These are phyloP conservation scores for Heteromurus nitidus DNA, from an alignment of 2,888 invertebrate species.

Conservation along the genomic window DNA sequence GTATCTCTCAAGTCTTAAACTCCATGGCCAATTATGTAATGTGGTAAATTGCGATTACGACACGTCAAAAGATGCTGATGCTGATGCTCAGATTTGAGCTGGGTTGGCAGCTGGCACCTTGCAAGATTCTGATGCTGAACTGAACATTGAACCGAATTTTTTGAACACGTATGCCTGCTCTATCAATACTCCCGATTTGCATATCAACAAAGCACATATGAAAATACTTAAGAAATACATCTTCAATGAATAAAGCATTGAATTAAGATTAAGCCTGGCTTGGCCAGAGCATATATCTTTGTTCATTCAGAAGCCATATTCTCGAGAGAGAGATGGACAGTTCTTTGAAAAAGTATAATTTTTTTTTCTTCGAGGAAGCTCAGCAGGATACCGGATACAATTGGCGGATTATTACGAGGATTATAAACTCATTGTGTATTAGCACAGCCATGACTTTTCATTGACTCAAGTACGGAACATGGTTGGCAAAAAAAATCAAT, in stretches of 20 bases:
- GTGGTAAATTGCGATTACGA: too few species aligned
- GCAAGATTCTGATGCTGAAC: not conserved
- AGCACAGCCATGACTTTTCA: slow-evolving; percentile 9
- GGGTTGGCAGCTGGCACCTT: not conserved
- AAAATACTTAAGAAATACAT: not conserved
- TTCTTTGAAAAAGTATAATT: too few species aligned
- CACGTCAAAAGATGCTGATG: too few species aligned
- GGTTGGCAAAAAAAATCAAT: too few species aligned
- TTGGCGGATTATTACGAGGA: slow-evolving; percentile 51
- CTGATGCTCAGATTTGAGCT: slow-evolving; percentile 18
- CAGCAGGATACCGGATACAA: slow-evolving; percentile 59
- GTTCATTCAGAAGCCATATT: slow-evolving; percentile 15
- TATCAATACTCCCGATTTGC: not conserved
- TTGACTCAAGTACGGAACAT: too few species aligned
- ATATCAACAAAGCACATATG: not conserved
- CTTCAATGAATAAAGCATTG: not conserved
- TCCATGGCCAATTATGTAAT: too few species aligned
- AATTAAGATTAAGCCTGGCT: not conserved
- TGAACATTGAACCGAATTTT: not conserved
- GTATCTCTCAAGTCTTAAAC: not conserved
- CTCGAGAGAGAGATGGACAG: slow-evolving; percentile 44
- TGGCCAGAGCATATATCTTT: not conserved
- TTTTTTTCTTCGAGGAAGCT: slow-evolving; percentile 55
- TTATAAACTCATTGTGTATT: slow-evolving; percentile 47
- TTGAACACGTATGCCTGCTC: not conserved